Conservation (phyloP, 2,113 vertebrate species). For the Mesocricetus auratus region DNA sequence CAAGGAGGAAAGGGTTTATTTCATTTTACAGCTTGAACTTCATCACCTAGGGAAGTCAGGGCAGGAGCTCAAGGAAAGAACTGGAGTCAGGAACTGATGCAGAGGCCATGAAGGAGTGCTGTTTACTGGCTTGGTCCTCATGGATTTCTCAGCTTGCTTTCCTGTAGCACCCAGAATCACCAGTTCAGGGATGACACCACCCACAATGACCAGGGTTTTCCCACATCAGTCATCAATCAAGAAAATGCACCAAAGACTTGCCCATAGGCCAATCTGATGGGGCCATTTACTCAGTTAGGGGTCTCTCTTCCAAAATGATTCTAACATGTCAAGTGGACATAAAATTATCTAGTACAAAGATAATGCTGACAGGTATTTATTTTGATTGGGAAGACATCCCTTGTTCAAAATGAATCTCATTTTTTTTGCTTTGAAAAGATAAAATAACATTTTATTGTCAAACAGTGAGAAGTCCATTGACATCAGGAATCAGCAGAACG, state of each 20-base stretch:
- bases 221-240: neutral
- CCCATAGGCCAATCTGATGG: neutral
- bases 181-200: neutral
- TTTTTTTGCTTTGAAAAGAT: neutral
- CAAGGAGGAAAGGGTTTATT: too few species aligned
- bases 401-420: conserved; percentile 29
- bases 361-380: neutral
- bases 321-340: neutral
- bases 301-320: neutral
- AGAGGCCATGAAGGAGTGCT: too few species aligned
- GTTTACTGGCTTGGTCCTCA: neutral
- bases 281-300: neutral
- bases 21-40: neutral
- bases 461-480: neutral
- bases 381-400: conserved; percentile 25
- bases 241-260: neutral
- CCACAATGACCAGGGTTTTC: neutral
- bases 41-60: neutral
- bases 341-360: neutral
- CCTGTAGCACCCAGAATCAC: neutral
- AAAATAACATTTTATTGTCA: neutral
- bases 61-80: neutral
- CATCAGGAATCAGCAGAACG: neutral
- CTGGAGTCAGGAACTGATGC: too few species aligned
- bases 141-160: neutral